These are phyloP conservation scores for Tolypeutes matacus DNA, from an alignment of 2,797 vertebrate genomes.

Conservation along the genomic window DNA sequence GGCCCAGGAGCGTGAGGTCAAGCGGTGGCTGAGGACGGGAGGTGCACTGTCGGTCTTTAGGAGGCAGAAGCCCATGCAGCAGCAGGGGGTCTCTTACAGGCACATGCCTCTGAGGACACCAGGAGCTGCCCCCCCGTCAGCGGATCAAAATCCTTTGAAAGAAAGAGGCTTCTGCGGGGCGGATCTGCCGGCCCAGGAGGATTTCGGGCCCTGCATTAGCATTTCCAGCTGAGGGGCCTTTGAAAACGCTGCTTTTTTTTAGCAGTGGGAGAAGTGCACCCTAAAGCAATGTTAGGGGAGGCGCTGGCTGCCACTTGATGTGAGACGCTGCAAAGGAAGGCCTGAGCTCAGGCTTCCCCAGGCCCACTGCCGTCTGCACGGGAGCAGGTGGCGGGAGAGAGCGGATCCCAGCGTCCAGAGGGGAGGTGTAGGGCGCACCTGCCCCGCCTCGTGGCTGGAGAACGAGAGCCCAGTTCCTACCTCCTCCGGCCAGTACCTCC, in stretches of 20 bases:
- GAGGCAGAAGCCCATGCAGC: slow-evolving; percentile 87
- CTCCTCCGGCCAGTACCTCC: fast-evolving
- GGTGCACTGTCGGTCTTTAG: slow-evolving; percentile 87
- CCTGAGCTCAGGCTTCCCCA: fast-evolving
- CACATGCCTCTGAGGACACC: slow-evolving; percentile 82
- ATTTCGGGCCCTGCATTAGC: fast-evolving
- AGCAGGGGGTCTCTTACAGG: slow-evolving; percentile 83
- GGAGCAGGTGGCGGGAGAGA: fast-evolving
- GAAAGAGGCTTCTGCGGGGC: slow-evolving; percentile 51
- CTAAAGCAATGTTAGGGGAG: neutral
- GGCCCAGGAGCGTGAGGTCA: slow-evolving; percentile 84
- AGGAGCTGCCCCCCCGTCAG: slow-evolving; percentile 82
- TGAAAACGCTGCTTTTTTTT: neutral
- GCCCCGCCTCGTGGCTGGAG: neutral
- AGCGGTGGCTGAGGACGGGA: slow-evolving; percentile 84
- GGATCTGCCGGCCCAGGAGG: fast-evolving
- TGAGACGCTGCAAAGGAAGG: too few relatives aligned
- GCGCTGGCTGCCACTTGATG: too few relatives aligned
- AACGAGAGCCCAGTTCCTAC: fast-evolving
- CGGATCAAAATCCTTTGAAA: slow-evolving; percentile 84
- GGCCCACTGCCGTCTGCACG: fast-evolving
- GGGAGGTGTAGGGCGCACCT: neutral
- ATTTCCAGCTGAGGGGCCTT: neutral
- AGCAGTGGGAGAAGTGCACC: neutral
- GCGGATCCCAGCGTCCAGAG: neutral